Percentiles rank a stretch among this genome's conserved stretches.
Evolutionary conservation across 2,113 vertebrate genomes (phyloP).

Genomic region (Crotalus tigris): DNA sequence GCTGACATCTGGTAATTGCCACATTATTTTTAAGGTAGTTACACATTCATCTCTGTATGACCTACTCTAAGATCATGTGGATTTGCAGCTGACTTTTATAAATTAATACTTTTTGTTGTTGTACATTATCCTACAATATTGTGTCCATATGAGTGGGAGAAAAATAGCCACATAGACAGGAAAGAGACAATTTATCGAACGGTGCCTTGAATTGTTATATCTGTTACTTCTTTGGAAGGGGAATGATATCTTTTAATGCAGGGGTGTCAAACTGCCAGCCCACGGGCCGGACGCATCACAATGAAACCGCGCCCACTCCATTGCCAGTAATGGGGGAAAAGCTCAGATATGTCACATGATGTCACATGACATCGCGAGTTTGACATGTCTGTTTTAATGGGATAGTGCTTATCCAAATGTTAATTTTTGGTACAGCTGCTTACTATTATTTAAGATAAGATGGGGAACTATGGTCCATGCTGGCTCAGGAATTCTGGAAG

Average conservation of each 20-base stretch:
- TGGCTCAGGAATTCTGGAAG: no score
- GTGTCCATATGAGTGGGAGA: background rate
- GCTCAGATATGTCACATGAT: no score
- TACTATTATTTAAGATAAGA: background rate
- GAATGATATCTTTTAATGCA: background rate
- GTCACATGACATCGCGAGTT: no score
- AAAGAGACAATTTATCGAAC: background rate
- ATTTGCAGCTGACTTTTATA: background rate
- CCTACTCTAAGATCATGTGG: background rate
- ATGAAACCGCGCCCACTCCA: no score
- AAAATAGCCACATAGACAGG: background rate
- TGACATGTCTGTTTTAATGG: background rate
- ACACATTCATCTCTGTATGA: background rate
- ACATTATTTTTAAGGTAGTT: background rate
- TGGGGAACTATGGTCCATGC: background rate
- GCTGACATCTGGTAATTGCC: background rate
- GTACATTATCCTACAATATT: background rate
- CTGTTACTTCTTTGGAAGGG: background rate
- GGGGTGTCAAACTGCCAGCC: no score
- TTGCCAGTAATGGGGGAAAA: no score
- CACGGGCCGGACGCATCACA: no score
- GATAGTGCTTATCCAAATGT: background rate
- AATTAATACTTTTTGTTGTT: background rate
- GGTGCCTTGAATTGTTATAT: background rate
- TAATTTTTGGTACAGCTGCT: background rate